Evolutionary conservation across 2,797 vertebrate species (phyloP), one percentile per base, ranked within the genome.

Genomic region (Cercopithecus petaurista): DNA sequence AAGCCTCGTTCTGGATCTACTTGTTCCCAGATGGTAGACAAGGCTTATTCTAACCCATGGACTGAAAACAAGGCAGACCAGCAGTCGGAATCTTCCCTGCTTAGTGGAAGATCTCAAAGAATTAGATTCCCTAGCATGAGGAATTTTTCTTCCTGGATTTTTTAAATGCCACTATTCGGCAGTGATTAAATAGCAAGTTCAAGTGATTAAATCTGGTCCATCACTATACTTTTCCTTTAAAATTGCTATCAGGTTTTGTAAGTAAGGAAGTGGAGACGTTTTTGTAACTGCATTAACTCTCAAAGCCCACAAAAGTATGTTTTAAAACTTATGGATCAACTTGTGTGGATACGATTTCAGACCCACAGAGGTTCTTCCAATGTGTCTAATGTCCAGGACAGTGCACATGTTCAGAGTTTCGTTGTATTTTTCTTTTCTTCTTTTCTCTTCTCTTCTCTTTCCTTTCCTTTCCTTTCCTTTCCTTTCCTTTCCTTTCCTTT

Each of bases 91-190:
- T 75, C 15, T 4, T 82, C 55, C 17, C 21, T 50, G 10, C 22
- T 52, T 76, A 22, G 15, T 76, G 17, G 41, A 46, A 52, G 50
- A 61, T 76, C 55, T 88, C 50, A 21, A 79, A 72, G n/a, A 96
- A 43, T 64, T 91, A 17, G 36, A 33, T 87, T 94, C 67, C 33
- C 12, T 10, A 28, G 17, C 2, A 70, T 4, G 77, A 76, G 24
- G 24, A 59, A 86, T 87, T 96, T 89, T 90, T 80, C 70, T 77
- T 80, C 33, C 72, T 77, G 41, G 33, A 33, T 52, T 82, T 95
- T 88, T 59, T 24, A 39, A 92, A 88, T 88, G 8, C 13, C 26
- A 39, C 61, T 59, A 19, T 85, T 96, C 43, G 22, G 4, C 48
- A 57, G 19, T 41, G 28, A 59, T 94, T 33, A 64, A 64, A 64